Evolutionary conservation across 2,113 vertebrate species (phyloP).

Genomic region (Verasper variegatus): DNA sequence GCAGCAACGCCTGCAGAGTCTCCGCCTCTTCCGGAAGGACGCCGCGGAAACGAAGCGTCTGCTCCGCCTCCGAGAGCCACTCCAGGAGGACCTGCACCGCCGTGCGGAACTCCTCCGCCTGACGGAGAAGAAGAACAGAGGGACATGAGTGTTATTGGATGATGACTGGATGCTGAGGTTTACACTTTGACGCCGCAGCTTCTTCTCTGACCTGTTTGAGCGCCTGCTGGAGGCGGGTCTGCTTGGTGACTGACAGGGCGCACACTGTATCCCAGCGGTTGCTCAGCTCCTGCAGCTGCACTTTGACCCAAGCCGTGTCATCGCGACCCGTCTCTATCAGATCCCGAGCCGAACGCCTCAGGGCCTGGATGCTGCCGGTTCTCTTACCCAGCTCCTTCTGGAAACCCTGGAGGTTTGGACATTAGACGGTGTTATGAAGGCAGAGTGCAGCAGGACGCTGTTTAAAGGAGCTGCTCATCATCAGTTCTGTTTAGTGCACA

Average conservation of each 20-base stretch:
- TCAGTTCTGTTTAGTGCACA: neutral
- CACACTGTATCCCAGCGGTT: conserved; percentile 98
- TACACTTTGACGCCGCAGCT: conserved; percentile 70
- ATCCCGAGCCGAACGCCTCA: conserved; percentile 95
- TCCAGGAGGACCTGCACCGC: conserved; percentile 93
- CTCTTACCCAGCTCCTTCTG: conserved; percentile 98
- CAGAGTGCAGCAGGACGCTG: neutral
- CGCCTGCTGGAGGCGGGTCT: conserved; percentile 93
- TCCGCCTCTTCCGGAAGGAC: conserved; percentile 95
- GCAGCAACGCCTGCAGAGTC: conserved; percentile 90
- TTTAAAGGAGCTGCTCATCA: neutral
- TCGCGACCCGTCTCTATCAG: conserved; percentile 94
- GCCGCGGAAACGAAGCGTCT: conserved; percentile 95
- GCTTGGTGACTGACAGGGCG: conserved; percentile 94
- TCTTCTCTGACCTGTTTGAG: conserved; percentile 89
- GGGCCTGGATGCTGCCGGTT: conserved; percentile 91
- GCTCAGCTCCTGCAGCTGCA: conserved; percentile 96
- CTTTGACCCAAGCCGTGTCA: conserved; percentile 97
- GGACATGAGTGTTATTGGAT: neutral
- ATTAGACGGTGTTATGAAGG: neutral
- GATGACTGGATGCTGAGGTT: neutral
- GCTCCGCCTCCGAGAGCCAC: conserved; percentile 98
- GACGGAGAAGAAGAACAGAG: neutral
- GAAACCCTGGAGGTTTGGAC: conserved; percentile 85
- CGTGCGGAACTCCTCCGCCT: conserved; percentile 96